Conservation (phyloP, 2,888 invertebrate genomes). For the Troilus luridus region DNA sequence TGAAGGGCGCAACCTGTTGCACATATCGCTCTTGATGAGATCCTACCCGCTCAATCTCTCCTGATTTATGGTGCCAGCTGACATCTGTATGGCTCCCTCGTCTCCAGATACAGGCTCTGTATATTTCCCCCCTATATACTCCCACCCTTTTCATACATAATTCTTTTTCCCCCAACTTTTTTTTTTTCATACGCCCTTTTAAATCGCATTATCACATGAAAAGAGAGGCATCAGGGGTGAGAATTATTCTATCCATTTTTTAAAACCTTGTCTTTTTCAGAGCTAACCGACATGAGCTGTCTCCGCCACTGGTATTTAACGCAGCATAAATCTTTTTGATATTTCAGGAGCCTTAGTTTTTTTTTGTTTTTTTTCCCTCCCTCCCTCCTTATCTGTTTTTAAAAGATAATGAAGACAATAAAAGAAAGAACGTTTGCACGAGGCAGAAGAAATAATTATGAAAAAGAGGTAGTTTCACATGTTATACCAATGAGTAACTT, state of each 20-base stretch:
- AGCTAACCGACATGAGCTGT: constrained; percentile 5
- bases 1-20: constrained; percentile 17
- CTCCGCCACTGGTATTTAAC: constrained; percentile 29
- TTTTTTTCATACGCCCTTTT: constrained; percentile 2
- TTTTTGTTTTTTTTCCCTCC: not conserved
- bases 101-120: not conserved
- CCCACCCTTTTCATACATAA: constrained; percentile 11
- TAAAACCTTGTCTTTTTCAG: constrained; percentile 30
- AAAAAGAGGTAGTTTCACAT: not conserved
- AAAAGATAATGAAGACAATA: constrained; percentile 26
- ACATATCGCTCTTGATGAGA: not conserved
- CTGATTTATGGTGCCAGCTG: constrained; percentile 4
- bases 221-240: constrained; percentile 8
- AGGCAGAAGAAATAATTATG: constrained; percentile 19
- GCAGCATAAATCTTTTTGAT: constrained; percentile 35
- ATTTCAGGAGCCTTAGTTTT: not conserved
- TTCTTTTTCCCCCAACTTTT: constrained; percentile 2
- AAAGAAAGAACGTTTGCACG: not conserved
- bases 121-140: constrained; percentile 24
- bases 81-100: constrained; percentile 2
- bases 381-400: not conserved
- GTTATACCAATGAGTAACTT: not conserved
- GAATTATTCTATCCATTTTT: constrained; percentile 35
- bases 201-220: constrained; percentile 40
- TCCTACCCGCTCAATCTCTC: not conserved